phyloP scores from a whole-genome alignment of 1,140 invertebrate genomes.

The Popillia japonica region DNA sequence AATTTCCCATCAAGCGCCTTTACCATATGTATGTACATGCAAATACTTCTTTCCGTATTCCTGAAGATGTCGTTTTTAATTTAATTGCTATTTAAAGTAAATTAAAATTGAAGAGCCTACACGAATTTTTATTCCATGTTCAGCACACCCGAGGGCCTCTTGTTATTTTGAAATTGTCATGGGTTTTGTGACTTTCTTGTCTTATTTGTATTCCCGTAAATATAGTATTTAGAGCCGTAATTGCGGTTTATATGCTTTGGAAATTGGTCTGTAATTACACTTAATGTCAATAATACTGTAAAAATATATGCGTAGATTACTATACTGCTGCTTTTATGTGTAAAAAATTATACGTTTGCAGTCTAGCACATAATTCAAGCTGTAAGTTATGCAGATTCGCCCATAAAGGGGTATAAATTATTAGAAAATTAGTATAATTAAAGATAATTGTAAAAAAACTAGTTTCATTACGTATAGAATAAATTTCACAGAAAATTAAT shows the following conservation, averaged over 20 bases:
- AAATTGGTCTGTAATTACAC: not conserved
- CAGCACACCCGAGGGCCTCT: not conserved
- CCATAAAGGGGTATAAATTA: too few relatives aligned
- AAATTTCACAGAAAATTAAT: too few relatives aligned
- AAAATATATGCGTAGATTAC: not conserved
- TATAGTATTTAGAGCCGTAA: slow-evolving; percentile 18
- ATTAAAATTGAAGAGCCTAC: not conserved
- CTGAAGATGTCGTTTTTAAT: not conserved
- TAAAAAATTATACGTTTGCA: slow-evolving; percentile 10
- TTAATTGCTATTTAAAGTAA: slow-evolving; percentile 10
- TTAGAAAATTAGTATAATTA: too few relatives aligned
- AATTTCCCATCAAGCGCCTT: not conserved
- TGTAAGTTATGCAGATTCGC: too few relatives aligned
- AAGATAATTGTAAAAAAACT: too few relatives aligned
- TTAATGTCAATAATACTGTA: slow-evolving; percentile 22
- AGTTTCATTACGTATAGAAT: too few relatives aligned
- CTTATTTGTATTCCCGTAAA: slow-evolving; percentile 9
- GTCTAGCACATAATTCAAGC: not conserved
- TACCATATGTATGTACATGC: not conserved
- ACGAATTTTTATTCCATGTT: not conserved
- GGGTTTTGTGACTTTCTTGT: not conserved
- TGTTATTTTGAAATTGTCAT: slow-evolving; percentile 10
- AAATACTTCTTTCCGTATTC: too few relatives aligned
- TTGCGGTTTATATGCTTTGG: slow-evolving; percentile 20
- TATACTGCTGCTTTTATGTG: not conserved